Conservation (phyloP, 1,140 invertebrate species). For the Drosophila miranda region DNA sequence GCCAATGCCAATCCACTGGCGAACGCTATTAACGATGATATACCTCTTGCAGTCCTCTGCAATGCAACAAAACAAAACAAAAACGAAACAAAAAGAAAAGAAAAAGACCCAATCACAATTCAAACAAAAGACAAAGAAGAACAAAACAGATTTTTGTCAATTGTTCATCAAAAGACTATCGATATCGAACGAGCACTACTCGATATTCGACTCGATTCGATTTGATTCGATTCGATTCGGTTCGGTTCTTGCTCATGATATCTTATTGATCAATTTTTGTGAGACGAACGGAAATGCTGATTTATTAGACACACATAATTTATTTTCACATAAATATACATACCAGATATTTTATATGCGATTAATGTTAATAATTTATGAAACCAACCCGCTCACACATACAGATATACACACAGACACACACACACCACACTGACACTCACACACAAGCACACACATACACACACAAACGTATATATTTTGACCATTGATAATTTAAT, state of each 20-base stretch:
- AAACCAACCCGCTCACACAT: constrained; percentile 33
- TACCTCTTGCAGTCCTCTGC: constrained; percentile 28
- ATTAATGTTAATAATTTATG: constrained; percentile 77
- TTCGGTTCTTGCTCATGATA: constrained; percentile 22
- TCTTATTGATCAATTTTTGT: constrained; percentile 2
- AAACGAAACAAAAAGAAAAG: constrained; percentile 11
- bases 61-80: constrained; percentile 37
- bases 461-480: too few species aligned
- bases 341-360: constrained; percentile 52
- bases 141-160: constrained; percentile 10
- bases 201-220: background rate
- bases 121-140: constrained; percentile 1
- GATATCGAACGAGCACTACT: constrained; percentile 1
- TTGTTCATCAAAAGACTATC: constrained; percentile 5
- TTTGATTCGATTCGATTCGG: constrained; percentile 4
- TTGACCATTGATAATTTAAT: too few species aligned
- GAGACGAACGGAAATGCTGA: constrained; percentile 25
- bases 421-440: too few species aligned
- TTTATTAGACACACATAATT: constrained; percentile 57
- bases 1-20: background rate
- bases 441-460: constrained; percentile 32
- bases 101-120: constrained; percentile 17
- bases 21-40: constrained; percentile 49
- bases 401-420: constrained; percentile 22
- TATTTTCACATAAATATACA: constrained; percentile 57